Percentiles rank a stretch among this genome's conserved stretches.
These are phyloP conservation scores for Episyrphus balteatus DNA, from an alignment of 1,140 invertebrate species.

Conservation along the genomic window DNA sequence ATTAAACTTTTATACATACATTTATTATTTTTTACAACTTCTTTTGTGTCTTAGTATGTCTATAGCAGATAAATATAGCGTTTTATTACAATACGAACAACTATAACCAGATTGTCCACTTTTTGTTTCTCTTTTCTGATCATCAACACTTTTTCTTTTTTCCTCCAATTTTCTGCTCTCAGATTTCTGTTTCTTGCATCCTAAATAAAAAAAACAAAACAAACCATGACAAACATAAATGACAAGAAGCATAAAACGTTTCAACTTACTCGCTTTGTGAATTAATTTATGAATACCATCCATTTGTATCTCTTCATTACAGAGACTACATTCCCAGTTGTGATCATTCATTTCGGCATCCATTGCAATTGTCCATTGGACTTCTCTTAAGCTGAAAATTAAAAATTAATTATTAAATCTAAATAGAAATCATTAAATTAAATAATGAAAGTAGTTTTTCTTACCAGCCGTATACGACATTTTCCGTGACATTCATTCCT, in stretches of 20 bases:
- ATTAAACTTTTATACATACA: too few species aligned
- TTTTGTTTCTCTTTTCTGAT: too few species aligned
- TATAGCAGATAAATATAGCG: conserved; percentile 59
- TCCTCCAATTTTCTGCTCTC: too few species aligned
- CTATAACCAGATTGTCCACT: conserved; percentile 39
- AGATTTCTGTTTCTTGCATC: too few species aligned
- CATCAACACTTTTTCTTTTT: too few species aligned
- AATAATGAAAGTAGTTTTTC: conserved; percentile 18
- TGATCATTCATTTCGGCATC: conserved; percentile 41
- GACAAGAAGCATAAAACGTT: not conserved
- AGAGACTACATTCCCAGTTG: conserved; percentile 46
- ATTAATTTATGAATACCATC: conserved; percentile 47
- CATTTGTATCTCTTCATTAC: conserved; percentile 39
- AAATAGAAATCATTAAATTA: not conserved
- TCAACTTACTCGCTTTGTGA: conserved; percentile 31
- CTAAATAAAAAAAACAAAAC: too few species aligned
- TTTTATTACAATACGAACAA: conserved; percentile 58
- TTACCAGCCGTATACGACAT: conserved; percentile 79
- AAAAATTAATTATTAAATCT: not conserved
- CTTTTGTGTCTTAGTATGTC: conserved; percentile 67
- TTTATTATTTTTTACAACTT: conserved; percentile 36
- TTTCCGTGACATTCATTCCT: conserved; percentile 68
- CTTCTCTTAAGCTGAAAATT: conserved; percentile 38
- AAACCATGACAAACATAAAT: conserved; percentile 37
- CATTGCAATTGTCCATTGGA: conserved; percentile 47